These are phyloP conservation scores for Limanda limanda DNA, from an alignment of 2,113 vertebrate genomes.

Conservation along the genomic window DNA sequence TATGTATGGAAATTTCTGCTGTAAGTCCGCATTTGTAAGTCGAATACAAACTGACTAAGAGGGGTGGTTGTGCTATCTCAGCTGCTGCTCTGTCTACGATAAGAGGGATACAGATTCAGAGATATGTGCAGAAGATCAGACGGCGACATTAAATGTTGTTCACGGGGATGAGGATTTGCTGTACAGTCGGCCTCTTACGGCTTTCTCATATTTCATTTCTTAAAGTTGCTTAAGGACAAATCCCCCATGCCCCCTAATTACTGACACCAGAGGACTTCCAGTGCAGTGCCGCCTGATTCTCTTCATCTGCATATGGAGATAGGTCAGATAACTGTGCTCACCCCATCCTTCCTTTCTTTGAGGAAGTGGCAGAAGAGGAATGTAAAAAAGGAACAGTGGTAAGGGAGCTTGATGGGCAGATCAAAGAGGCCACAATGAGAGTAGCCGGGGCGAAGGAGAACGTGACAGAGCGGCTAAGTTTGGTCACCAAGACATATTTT, in stretches of 20 bases:
- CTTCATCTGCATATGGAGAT: constrained; percentile 58
- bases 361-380: constrained; percentile 22
- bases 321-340: constrained; percentile 53
- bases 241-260: constrained; percentile 76
- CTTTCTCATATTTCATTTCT: constrained; percentile 66
- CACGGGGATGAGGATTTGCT: constrained; percentile 62
- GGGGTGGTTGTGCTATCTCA: constrained; percentile 23
- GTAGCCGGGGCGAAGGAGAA: constrained; percentile 40
- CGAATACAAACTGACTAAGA: neutral
- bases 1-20: neutral
- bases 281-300: constrained; percentile 48
- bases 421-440: constrained; percentile 63
- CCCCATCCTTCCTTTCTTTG: neutral
- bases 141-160: constrained; percentile 62
- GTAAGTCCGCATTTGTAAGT: neutral
- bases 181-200: constrained; percentile 51
- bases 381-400: constrained; percentile 24
- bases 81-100: constrained; percentile 17
- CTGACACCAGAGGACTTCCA: constrained; percentile 77
- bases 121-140: constrained; percentile 61
- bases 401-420: constrained; percentile 48
- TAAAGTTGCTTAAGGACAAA: constrained; percentile 79
- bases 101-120: constrained; percentile 47
- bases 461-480: constrained; percentile 46
- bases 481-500: constrained; percentile 47